Base-by-base conservation (phyloP, 2,113 vertebrate species). In the Piprites chloris region DNA sequence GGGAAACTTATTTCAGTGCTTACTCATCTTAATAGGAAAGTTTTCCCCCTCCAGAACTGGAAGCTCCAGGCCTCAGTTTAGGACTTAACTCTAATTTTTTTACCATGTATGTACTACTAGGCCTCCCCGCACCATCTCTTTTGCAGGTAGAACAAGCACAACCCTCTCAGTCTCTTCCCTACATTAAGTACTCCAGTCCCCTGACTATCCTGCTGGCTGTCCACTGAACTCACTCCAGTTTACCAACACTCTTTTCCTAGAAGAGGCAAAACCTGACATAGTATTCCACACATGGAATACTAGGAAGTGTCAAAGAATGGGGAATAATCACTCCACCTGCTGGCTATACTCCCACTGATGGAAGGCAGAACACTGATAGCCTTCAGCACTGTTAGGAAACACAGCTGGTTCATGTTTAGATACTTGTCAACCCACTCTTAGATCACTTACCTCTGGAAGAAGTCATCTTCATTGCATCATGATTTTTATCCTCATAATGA, bases 141-240 rank as follows among this genome's bases (percentile, higher is more conserved):
- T 59, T 23, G 27, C 7, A 49, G 28, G 18, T 28, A 73, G 59
- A 73, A 61, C 28, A 58, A 44, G 33, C 8, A n/a, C 53, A 88
- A 14, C 8, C 42, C 18, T 11, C 39, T 5, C 41, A 1, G 0
- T 12, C 14, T 89, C 46, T 32, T 37, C 50, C 47, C 33, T 72
- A 23, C 19, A 7, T 67, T 32, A 21, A 0, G 0, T 11, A 12
- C 23, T 55, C 26, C 47, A 39, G 35, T 50, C 15, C 21, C 44
- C 33, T 22, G 7, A 39, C 14, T 13, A 42, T 32, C 33, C 46
- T 47, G 24, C 12, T 66, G 37, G 6, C 37, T 86, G 12, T 18
- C 41, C 46, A 24, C 44, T 30, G 21, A 47, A 83, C 78, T 82
- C 47, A 42, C 22, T 46, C 32, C 53, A 66, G 20, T 59, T 91